Evolutionary conservation across 2,797 vertebrate genomes (phyloP), one percentile per base, ranked within the genome.

Genomic region (Orestias chungarensis): DNA sequence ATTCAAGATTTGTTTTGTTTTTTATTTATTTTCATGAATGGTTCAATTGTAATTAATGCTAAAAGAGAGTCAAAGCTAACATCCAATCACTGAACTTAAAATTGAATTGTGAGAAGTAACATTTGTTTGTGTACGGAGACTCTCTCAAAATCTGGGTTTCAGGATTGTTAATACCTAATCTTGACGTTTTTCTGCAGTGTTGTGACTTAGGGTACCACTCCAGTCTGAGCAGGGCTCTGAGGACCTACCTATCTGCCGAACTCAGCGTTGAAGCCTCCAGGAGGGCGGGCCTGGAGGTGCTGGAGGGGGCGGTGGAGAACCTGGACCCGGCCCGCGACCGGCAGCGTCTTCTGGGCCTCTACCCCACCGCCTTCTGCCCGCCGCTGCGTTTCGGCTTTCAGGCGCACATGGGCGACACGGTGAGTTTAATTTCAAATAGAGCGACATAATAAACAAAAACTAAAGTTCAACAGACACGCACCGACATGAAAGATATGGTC

Each of bases 131-230:
- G 25, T 14, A 52, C n/a, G n/a, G 25, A 52, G 1, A 29, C 15
- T 55, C 31, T 55, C 27, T 8, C 7, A 23, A 33, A 20, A 59
- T 38, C 23, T n/a, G 6, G 33, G 35, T 40, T 25, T 12, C 6
- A 40, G 35, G 11, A n/a, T n/a, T 62, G 9, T 35, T 40, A 62
- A 62, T 23, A 25, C 35, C 6, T 62, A 1, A 12, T n/a, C 35
- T 61, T 40, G 35, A n/a, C 25, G 50, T 62, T 3, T 52, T 85
- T 44, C 52, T 50, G n/a, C 35, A 99, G 97, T 99, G 98, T 72
- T 99, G 98, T 95, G 98, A 99, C 89, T 89, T 99, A 84, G 98
- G 98, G 69, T 99, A 99, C 93, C 98, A 99, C 14, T 96, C 97
- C 74, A 98, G 97, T 92, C 95, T 99, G 76, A 97, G 96, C 88